Evolutionary conservation across 2,113 vertebrate species (phyloP), one percentile per base, ranked within the genome.

Genomic region (Mastomys coucha): DNA sequence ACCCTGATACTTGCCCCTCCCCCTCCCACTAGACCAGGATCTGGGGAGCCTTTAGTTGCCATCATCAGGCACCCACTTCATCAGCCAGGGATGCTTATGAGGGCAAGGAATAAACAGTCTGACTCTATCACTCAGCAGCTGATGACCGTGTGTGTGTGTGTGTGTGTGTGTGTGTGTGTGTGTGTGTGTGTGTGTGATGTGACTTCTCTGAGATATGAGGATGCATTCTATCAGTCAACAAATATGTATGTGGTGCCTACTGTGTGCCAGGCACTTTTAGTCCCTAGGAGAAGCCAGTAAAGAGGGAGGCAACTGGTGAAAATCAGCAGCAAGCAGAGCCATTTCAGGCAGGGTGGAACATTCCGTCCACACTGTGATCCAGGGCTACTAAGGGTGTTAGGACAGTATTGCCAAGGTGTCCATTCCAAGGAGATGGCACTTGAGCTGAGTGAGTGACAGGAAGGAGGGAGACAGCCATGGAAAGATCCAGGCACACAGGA

Each of bases 31-130:
- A 39, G 75, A n/a, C 36, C 11, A 31, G 72, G 56, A 60, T 45
- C 45, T 17, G 1, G 65, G 78, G 51, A 53, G 36, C 28, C 11
- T 1, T 31, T 1, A 22, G 0, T 31, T 63, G 6, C 2, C 69
- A 42, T 39, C 63, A 14, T 56, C 3, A 65, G 28, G 45, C 45
- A 45, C 42, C 19, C 0, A 36, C 12, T 39, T 76, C 22, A 12
- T 17, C 1, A 0, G 24, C 36, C 42, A 2, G 1, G 65, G 7
- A 33, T 39, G 45, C 13, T n/a, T 9, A 2, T 5, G 12, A 3
- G 24, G 70, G 0, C 0, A 69, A 36, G 49, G 17, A 45, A 56
- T 24, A 8, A 42, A 65, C 12, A 72, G 58, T 39, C 31, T 76
- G 0, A 12, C 36, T 91, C 58, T 28, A 45, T 78, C 73, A 0